phyloP scores from a whole-genome alignment of 2,888 invertebrate genomes.

The Morpho deidamia region DNA sequence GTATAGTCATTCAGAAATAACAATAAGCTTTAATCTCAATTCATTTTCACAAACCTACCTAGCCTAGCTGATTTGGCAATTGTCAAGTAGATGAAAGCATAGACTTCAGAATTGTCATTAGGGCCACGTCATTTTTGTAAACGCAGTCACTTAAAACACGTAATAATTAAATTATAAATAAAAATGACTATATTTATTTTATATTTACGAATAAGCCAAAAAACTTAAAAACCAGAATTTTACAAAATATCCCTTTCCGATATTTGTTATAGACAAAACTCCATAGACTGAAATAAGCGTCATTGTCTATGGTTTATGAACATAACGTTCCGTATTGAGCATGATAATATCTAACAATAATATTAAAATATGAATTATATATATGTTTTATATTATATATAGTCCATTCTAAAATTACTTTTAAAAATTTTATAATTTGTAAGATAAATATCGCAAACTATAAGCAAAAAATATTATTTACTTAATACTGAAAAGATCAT shows the following conservation, averaged over 20 bases:
- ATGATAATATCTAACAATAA: background rate
- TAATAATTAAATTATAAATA: background rate
- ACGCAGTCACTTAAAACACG: slow-evolving; percentile 34
- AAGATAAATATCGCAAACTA: too few relatives aligned
- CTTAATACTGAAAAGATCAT: background rate
- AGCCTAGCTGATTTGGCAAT: slow-evolving; percentile 74
- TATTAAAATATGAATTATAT: background rate
- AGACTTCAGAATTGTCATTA: slow-evolving; percentile 60
- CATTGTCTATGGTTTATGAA: slow-evolving; percentile 41
- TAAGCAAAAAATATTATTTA: background rate
- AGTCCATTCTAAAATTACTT: too few relatives aligned
- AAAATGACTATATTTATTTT: background rate
- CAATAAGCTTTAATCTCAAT: slow-evolving; percentile 28
- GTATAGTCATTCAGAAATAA: slow-evolving; percentile 52
- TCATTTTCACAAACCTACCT: slow-evolving; percentile 37
- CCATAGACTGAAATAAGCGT: slow-evolving; percentile 37
- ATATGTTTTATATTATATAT: background rate
- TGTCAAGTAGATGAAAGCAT: slow-evolving; percentile 52
- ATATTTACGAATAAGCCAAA: too few relatives aligned
- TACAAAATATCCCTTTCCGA: background rate
- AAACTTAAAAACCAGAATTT: background rate
- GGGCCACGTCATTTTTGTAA: slow-evolving; percentile 72
- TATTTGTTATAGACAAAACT: slow-evolving; percentile 13
- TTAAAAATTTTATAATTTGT: too few relatives aligned
- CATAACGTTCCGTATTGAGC: slow-evolving; percentile 42